Conservation (phyloP, 2,888 invertebrate genomes). For the Cryptus viduatorius region DNA sequence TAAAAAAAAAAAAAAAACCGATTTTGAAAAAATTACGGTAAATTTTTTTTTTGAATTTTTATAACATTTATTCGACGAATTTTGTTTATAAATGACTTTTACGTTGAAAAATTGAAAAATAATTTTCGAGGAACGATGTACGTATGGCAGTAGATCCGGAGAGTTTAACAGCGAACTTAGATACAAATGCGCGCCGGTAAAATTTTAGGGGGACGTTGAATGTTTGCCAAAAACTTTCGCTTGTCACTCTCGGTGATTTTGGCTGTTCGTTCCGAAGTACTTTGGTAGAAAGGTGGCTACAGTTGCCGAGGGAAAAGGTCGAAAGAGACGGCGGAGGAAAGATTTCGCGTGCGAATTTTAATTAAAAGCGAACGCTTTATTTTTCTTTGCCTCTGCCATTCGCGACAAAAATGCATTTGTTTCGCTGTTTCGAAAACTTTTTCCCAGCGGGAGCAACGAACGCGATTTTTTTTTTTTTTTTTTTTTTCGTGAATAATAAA, state of each 20-base stretch:
- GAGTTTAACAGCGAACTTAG: background rate
- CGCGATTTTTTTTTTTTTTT: too few species aligned
- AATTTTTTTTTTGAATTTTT: background rate
- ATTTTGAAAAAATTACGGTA: background rate
- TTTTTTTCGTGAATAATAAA: too few species aligned
- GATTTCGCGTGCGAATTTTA: background rate
- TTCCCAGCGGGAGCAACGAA: too few species aligned
- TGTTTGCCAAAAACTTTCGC: background rate
- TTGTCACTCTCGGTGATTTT: background rate
- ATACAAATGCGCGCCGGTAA: background rate
- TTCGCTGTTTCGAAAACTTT: too few species aligned
- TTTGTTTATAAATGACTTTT: background rate
- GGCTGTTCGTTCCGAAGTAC: background rate
- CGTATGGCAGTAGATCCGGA: background rate
- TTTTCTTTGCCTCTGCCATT: too few species aligned
- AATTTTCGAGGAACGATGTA: background rate
- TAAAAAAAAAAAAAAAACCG: background rate
- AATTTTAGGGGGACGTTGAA: background rate
- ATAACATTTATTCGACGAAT: background rate
- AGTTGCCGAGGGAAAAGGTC: background rate
- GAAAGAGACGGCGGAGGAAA: background rate
- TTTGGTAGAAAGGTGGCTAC: background rate
- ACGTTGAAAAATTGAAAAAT: background rate
- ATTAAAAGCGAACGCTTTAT: background rate
- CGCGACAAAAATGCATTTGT: too few species aligned